Base-by-base conservation (phyloP, 2,113 vertebrate species). In the Indicator maculatus region DNA sequence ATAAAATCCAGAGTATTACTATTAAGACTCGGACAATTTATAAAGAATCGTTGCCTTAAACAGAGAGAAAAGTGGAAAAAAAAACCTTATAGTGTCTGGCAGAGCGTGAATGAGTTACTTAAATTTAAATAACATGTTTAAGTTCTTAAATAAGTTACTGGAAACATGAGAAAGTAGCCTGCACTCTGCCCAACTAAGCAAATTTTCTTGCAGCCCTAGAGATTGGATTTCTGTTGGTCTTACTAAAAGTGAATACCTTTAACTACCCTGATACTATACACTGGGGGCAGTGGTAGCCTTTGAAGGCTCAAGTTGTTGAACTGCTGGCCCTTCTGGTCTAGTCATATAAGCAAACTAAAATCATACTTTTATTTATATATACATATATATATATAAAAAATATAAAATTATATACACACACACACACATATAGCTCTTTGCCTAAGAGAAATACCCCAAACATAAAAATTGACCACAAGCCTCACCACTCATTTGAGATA, bases 1-100 rank as follows among this genome's bases (percentile, higher is more conserved):
- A 86, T 58, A 53, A 88, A 91, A 78, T 90, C 60, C 52, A 88
- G 75, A 83, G 5, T n/a, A 64, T 58, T 91, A 56, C 39, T 69
- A 47, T 65, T 74, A 53, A 92, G 53, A 36, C 20, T 74, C 64
- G 69, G 66, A 75, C 16, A 79, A n/a, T 44, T 96, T 76, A 90
- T 84, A 59, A 95, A 72, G 66, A 90, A 79, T 65, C 53, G 72
- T 14, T 72, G 44, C 39, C 76, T 84, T 61, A 16, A 81, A 85
- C 16, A 85, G 6, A 44, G 8, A 79, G 8, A 3, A 20, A 83
- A 80, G 56, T 3, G 11, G 20, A 30, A 78, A 31, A 85, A 59
- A n/a, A 12, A 6, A 24, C 5, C 5, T 1, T n/a, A 47, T 47
- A 89, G 15, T 53, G 41, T 28, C 38, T 75, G 20, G 7, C 21